Conservation (phyloP, 2,888 invertebrate species). For the Oeneis ivallda region DNA sequence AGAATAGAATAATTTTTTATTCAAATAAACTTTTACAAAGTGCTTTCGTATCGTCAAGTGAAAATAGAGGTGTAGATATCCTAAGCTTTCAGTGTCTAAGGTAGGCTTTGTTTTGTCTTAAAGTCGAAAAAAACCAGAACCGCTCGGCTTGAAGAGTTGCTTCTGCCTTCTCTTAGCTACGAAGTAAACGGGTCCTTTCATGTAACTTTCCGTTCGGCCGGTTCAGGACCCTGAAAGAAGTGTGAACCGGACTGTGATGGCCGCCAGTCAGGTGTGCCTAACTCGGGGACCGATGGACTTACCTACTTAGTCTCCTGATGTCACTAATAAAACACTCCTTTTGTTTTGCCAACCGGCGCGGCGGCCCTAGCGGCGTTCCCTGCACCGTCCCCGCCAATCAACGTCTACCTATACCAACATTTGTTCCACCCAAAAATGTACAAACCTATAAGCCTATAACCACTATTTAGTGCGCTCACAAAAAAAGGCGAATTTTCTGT, state of each 20-base stretch:
- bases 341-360: slow-evolving; percentile 54
- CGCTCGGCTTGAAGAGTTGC: slow-evolving; percentile 37
- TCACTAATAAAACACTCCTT: slow-evolving; percentile 68
- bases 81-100: not conserved
- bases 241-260: slow-evolving; percentile 71
- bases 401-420: slow-evolving; percentile 34
- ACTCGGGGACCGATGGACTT: slow-evolving; percentile 63
- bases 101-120: not conserved
- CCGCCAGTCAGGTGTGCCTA: slow-evolving; percentile 70
- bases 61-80: not conserved
- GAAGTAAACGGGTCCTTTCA: slow-evolving; percentile 69
- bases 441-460: slow-evolving; percentile 20
- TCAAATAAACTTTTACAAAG: no score
- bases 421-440: slow-evolving; percentile 38
- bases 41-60: no score
- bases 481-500: slow-evolving; percentile 36
- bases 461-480: slow-evolving; percentile 28
- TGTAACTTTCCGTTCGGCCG: slow-evolving; percentile 74
- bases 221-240: slow-evolving; percentile 71
- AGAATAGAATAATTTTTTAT: no score
- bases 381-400: slow-evolving; percentile 39
- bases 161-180: slow-evolving; percentile 63
- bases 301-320: slow-evolving; percentile 68
- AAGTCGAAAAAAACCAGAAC: slow-evolving; percentile 38
- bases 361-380: slow-evolving; percentile 50